A percentile compares a stretch with the other conserved stretches of the same genome.
Conservation (phyloP, 1,140 invertebrate species). For the Helicoverpa zea region DNA sequence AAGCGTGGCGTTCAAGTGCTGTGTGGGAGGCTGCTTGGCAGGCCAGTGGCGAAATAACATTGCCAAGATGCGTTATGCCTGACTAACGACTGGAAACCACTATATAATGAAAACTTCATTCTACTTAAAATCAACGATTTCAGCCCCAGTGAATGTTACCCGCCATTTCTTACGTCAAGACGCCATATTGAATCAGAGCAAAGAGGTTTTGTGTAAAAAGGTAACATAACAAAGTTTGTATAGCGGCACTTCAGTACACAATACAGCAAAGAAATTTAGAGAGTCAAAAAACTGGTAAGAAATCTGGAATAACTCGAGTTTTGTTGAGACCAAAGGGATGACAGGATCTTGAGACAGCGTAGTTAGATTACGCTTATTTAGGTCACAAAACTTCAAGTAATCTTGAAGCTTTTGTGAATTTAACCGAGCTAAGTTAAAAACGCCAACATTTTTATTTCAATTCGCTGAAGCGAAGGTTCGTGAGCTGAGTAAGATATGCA, state of each 20-base stretch:
- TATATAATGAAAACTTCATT: slow-evolving; percentile 9
- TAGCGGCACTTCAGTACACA: not conserved
- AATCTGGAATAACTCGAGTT: not conserved
- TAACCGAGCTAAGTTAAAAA: not conserved
- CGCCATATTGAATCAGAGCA: not conserved
- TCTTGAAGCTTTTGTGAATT: not conserved
- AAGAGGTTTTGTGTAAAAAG: slow-evolving; percentile 14
- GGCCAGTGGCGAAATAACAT: slow-evolving; percentile 7
- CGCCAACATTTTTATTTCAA: not conserved
- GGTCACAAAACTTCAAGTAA: not conserved
- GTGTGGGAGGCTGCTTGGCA: slow-evolving; percentile 20
- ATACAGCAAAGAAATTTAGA: not conserved
- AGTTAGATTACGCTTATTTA: not conserved
- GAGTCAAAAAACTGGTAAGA: not conserved
- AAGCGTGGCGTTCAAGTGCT: slow-evolving; percentile 15
- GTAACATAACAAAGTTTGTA: not conserved
- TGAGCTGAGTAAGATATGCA: slow-evolving; percentile 7
- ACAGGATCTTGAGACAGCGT: not conserved
- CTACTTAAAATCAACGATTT: not conserved
- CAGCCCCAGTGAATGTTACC: not conserved
- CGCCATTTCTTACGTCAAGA: not conserved
- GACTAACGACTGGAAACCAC: not conserved
- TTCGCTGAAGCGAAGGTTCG: not conserved
- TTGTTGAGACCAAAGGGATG: too few species aligned
- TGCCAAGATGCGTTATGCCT: slow-evolving; percentile 3